phyloP scores from a whole-genome alignment of 2,888 invertebrate species.

The Allolobophora icterica region DNA sequence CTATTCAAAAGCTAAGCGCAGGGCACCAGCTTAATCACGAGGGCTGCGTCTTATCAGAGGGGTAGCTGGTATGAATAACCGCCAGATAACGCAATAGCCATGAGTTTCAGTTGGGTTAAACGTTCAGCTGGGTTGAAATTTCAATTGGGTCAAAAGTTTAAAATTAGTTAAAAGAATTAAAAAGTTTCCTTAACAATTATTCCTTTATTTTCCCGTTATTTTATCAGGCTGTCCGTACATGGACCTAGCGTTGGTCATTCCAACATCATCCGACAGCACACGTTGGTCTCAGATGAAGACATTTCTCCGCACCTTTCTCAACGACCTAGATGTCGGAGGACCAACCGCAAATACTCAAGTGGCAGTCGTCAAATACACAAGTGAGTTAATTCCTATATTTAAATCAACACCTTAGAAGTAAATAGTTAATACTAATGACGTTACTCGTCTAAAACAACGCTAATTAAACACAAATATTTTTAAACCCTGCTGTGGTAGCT shows the following conservation, averaged over 20 bases:
- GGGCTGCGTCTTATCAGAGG: no score
- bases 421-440: no score
- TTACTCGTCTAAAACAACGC: no score
- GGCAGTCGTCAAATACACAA: constrained; percentile 24
- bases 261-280: not conserved
- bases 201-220: not conserved
- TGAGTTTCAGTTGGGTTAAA: not conserved
- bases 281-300: not conserved
- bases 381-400: not conserved
- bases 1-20: no score
- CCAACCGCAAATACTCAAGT: not conserved
- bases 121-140: not conserved
- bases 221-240: not conserved
- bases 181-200: not conserved
- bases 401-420: no score
- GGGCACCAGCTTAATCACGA: no score
- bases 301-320: not conserved
- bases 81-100: not conserved
- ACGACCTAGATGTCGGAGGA: not conserved
- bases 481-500: no score
- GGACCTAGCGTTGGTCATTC: constrained; percentile 18
- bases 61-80: not conserved
- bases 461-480: no score
- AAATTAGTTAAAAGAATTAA: not conserved
- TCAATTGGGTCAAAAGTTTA: no score